These are phyloP conservation scores for Aspidoscelis tigris DNA, from an alignment of 2,113 vertebrate species.

Conservation along the genomic window DNA sequence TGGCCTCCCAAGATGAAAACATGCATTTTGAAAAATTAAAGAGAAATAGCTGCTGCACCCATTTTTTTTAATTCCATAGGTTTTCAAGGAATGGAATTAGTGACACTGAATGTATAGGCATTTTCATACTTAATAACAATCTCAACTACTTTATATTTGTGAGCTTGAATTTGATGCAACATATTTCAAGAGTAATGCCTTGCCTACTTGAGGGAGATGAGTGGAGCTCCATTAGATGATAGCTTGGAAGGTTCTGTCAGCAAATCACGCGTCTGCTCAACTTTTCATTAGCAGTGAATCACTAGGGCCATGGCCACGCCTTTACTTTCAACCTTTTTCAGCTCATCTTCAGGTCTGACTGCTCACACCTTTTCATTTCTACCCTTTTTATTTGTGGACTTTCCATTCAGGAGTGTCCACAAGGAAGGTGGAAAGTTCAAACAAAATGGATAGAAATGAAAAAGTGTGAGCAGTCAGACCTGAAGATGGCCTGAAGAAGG, in stretches of 20 bases:
- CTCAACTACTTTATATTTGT: neutral
- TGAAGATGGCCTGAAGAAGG: too few relatives aligned
- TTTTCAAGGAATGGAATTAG: constrained; percentile 1
- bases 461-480: too few relatives aligned
- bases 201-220: neutral
- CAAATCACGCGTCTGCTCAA: neutral
- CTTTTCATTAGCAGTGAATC: neutral
- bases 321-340: too few relatives aligned
- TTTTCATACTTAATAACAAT: neutral
- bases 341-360: too few relatives aligned
- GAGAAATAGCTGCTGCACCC: neutral
- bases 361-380: too few relatives aligned
- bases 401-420: too few relatives aligned
- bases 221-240: neutral
- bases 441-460: too few relatives aligned
- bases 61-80: neutral
- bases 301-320: too few relatives aligned
- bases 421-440: too few relatives aligned
- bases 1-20: accelerated
- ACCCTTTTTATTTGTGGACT: too few relatives aligned
- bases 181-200: neutral
- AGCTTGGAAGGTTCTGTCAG: neutral
- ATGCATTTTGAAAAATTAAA: neutral
- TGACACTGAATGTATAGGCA: neutral
- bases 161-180: neutral